Conservation (phyloP, 1,140 invertebrate species). For the Elymnias hypermnestra region DNA sequence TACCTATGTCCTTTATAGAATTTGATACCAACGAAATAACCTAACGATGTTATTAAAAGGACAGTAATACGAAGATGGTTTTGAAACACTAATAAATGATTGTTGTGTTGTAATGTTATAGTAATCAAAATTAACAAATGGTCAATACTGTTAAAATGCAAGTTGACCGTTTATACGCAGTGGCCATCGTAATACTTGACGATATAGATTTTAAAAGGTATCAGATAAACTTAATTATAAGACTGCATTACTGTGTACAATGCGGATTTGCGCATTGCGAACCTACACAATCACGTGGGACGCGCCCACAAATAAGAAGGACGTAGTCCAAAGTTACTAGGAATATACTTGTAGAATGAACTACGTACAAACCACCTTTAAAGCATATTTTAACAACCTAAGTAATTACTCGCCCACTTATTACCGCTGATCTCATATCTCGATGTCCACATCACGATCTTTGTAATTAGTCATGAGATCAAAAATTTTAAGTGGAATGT, state of each 20-base stretch:
- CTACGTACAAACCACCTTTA: conserved; percentile 14
- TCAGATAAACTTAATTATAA: conserved; percentile 24
- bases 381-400: conserved; percentile 10
- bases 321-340: conserved; percentile 30
- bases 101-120: too few relatives aligned
- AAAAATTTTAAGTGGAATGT: conserved; percentile 15
- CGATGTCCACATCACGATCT: conserved; percentile 35
- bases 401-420: conserved; percentile 27
- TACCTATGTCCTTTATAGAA: too few relatives aligned
- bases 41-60: too few relatives aligned
- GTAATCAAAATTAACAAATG: too few relatives aligned
- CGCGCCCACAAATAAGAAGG: conserved; percentile 36
- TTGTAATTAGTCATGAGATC: conserved; percentile 24
- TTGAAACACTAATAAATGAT: too few relatives aligned
- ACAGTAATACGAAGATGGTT: too few relatives aligned
- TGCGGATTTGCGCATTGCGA: conserved; percentile 55
- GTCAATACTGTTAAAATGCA: too few relatives aligned
- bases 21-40: too few relatives aligned
- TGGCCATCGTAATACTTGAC: too few relatives aligned
- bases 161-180: too few relatives aligned
- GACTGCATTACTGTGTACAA: conserved; percentile 35
- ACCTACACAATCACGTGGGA: conserved; percentile 36
- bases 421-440: conserved; percentile 46
- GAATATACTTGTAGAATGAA: conserved; percentile 12
- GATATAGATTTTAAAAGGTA: too few relatives aligned